A percentile compares a stretch with the other conserved stretches of the same genome.
phyloP scores from a whole-genome alignment of 35 echinoderm and acorn worm species.

The Stichopus chloronotus region DNA sequence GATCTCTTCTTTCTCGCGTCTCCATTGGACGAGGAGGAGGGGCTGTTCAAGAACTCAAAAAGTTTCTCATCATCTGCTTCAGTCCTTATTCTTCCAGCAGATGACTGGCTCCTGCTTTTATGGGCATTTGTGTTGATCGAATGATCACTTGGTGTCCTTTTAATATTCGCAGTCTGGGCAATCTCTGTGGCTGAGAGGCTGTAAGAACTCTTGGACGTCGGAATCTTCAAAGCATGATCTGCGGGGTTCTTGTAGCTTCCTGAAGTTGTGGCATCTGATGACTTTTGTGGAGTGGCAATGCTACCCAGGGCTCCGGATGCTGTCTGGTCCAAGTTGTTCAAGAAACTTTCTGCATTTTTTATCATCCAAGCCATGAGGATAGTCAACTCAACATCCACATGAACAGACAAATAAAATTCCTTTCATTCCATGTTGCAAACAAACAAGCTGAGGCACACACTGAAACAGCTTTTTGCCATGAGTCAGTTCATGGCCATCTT shows the following conservation, averaged over 20 bases:
- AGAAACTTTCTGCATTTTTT: conserved; percentile 84
- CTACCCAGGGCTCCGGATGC: conserved; percentile 68
- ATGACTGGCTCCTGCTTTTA: conserved; percentile 43
- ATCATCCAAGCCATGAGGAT: conserved; percentile 86
- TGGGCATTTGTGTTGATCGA: conserved; percentile 56
- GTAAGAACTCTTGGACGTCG: conserved; percentile 56
- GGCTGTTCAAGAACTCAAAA: conserved; percentile 96
- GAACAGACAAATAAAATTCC: too few relatives aligned
- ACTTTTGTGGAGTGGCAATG: conserved; percentile 7
- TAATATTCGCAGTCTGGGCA: conserved; percentile 90
- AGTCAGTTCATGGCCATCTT: too few relatives aligned
- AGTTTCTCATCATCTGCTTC: conserved; percentile 97
- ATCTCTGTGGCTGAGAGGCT: conserved; percentile 88
- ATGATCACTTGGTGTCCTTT: conserved; percentile 86
- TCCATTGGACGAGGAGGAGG: conserved; percentile 56
- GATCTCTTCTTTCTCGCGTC: conserved; percentile 62
- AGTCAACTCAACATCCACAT: not conserved
- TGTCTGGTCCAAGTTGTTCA: conserved; percentile 91
- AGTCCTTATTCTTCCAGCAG: conserved; percentile 50
- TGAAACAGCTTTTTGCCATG: too few relatives aligned
- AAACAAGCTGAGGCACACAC: too few relatives aligned
- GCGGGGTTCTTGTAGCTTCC: conserved; percentile 22
- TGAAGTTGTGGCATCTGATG: not conserved
- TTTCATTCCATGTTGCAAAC: too few relatives aligned
- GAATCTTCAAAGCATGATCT: conserved; percentile 29